Evolutionary conservation across 1,140 invertebrate species (phyloP).

Genomic region (Sycobia sp.): DNA sequence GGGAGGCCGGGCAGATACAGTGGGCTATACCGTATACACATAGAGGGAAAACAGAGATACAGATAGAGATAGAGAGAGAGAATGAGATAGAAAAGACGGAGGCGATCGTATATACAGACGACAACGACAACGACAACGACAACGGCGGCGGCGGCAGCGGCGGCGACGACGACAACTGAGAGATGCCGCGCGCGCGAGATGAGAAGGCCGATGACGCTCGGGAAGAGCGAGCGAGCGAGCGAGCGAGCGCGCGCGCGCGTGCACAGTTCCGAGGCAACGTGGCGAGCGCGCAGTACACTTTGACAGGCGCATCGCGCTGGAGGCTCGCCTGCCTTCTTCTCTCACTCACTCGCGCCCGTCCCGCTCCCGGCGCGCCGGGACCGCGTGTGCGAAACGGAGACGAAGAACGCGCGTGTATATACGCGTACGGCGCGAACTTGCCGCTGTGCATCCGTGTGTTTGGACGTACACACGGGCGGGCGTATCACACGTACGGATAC

Average conservation of each 20-base stretch:
- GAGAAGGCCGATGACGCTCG: slow-evolving; percentile 11
- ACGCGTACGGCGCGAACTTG: too few species aligned
- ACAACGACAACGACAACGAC: neutral
- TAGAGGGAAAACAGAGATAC: slow-evolving; percentile 14
- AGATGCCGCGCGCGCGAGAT: slow-evolving; percentile 5
- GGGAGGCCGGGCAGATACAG: neutral
- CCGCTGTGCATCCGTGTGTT: too few species aligned
- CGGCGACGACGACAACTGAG: neutral
- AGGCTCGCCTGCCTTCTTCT: neutral
- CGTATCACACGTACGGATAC: too few species aligned
- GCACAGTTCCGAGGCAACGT: slow-evolving; percentile 34
- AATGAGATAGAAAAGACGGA: slow-evolving; percentile 13
- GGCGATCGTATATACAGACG: too few species aligned
- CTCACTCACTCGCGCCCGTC: neutral
- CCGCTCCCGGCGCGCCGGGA: neutral
- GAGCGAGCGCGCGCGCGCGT: neutral
- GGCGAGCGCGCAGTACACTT: slow-evolving; percentile 32
- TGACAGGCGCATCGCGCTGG: slow-evolving; percentile 19
- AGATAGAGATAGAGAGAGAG: slow-evolving; percentile 14
- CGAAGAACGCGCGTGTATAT: too few species aligned
- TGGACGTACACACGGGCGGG: too few species aligned
- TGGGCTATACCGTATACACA: neutral
- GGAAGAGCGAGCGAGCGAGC: neutral
- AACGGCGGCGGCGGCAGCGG: neutral
- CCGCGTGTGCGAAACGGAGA: neutral